Evolutionary conservation across 2,797 vertebrate genomes (phyloP), one percentile per base, ranked within the genome.

Genomic region (Urophycis tenuis): DNA sequence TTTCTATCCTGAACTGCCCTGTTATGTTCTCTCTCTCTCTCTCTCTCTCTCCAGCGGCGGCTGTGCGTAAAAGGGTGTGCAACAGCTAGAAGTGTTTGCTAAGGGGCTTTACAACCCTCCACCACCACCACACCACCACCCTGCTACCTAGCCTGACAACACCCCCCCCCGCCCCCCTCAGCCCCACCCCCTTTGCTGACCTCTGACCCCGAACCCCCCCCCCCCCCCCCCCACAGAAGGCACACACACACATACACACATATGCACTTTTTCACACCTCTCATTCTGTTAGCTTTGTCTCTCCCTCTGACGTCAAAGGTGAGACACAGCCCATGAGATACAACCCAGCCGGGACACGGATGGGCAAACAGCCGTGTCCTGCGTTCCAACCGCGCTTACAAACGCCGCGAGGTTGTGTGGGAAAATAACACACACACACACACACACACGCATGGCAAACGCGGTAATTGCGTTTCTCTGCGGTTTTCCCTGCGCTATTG

Each of bases 1-100:
- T 53, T 53, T 53, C 49, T 53, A 53, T 53, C 64, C 64, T 30
- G 19, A 67, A 25, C 64, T 69, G 64, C 25, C 64, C 64, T 12
- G 9, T 69, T 31, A 31, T 78, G 15, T 71, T 80, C 12, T 34
- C 76, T 15, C 14, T 29, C 32, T 74, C 79, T 2, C 72, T 74
- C 80, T 32, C 70, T 78, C 33, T 29, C 10, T 33, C 22, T 75
- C 36, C 14, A 41, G 69, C 3, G 71, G 45, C 53, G 77, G 34
- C 36, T 70, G 2, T 79, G 79, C 82, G 79, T 84, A 82, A 53
- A 74, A 78, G 77, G 81, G 81, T 81, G 86, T 84, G 82, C 84
- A 85, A 88, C 83, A 81, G 85, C 78, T 76, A 74, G 83, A 77
- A 85, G 82, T 91, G 89, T 90, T 92, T 92, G 86, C 87, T 1